phyloP scores from a whole-genome alignment of 2,888 invertebrate genomes.

The Pecten maximus region DNA sequence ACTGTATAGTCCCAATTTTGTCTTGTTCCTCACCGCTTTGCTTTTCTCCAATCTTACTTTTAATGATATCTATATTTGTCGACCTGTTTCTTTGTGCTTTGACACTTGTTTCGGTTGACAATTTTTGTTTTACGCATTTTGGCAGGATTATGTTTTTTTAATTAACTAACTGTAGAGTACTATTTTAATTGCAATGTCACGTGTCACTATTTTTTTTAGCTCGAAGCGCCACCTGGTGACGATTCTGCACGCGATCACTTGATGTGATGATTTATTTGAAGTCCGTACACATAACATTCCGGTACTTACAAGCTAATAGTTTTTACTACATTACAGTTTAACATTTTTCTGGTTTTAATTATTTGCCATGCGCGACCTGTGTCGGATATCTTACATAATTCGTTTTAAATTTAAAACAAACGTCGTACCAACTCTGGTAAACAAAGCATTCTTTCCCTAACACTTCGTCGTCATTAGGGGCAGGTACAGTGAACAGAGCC shows the following conservation, averaged over 20 bases:
- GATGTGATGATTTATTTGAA: constrained; percentile 27
- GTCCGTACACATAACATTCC: neutral
- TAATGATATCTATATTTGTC: too few relatives aligned
- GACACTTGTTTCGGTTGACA: neutral
- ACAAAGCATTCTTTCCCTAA: neutral
- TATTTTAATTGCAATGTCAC: neutral
- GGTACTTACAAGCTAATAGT: constrained; percentile 7
- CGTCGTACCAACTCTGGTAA: neutral
- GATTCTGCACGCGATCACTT: constrained; percentile 26
- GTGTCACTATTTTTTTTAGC: neutral
- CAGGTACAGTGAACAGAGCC: constrained; percentile 8
- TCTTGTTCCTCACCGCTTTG: too few relatives aligned
- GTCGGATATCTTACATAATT: neutral
- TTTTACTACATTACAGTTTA: constrained; percentile 9
- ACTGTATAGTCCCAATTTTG: too few relatives aligned
- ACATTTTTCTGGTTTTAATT: constrained; percentile 31
- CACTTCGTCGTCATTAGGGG: constrained; percentile 24
- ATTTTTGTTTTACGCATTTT: neutral
- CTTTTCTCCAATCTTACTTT: too few relatives aligned
- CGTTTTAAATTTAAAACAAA: constrained; percentile 16
- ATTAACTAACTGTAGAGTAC: neutral
- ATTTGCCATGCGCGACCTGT: constrained; percentile 20
- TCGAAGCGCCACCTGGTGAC: constrained; percentile 8
- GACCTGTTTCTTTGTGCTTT: too few relatives aligned
- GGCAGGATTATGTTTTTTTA: neutral